Evolutionary conservation across 2,888 invertebrate species (phyloP), one percentile per base, ranked within the genome.

Genomic region (Fissipunctia ypsillon): DNA sequence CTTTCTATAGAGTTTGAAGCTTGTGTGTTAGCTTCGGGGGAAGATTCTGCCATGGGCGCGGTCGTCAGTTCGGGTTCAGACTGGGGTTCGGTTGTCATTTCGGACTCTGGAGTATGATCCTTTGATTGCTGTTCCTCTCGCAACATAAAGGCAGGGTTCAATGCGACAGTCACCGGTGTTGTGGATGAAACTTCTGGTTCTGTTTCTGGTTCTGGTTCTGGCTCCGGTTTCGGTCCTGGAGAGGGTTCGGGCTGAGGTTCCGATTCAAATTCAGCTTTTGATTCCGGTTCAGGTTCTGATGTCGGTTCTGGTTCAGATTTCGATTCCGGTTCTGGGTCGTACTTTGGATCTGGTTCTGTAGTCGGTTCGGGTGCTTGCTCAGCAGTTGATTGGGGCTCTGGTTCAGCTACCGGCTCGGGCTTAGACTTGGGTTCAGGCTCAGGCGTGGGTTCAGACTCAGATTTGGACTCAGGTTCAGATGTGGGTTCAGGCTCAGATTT

Each of bases 301-400:
- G 91, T 88, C 0, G 89, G 77, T 50, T 80, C 74, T 0, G 92
- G 78, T 77, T 90, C 86, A n/a, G 88, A 81, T 79, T 84, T 85
- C 31, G 31, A 16, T 56, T 31, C n/a, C 31, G n/a, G 10, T 59
- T 59, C 59, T 35, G 7, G 9, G n/a, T 71, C 31, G 16, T n/a
- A 50, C 6, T 50, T 64, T 22, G 88, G 83, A 76, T 85, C 87
- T 4, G 90, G 87, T 80, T 88, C 84, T 56, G 84, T 41, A 19
- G 69, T 67, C 12, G 83, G 72, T 54, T 81, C 67, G 19, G 81
- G 78, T 52, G 72, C 82, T 22, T 45, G 77, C 38, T 68, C 41
- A 12, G 77, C 12, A 22, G n/a, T 60, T 12, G 91, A 84, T 59
- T 52, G 41, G 4, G 85, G 81, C 74, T 87, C 82, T 3, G 90